Conservation (phyloP, 2,797 vertebrate species). For the Peromyscus melanophrys region DNA sequence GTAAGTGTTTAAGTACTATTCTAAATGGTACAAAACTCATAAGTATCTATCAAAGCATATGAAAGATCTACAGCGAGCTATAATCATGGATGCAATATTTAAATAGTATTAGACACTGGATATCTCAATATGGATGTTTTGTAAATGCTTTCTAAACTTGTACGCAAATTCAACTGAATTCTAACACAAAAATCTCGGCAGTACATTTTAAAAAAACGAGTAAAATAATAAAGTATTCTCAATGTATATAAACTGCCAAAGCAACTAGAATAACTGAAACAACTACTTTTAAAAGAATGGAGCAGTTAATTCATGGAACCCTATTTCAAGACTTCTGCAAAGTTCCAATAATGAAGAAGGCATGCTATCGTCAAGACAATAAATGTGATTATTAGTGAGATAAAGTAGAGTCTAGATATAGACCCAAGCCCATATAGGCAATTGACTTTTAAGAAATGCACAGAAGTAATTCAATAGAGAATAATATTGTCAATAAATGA, state of each 20-base stretch:
- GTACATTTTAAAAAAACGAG: neutral
- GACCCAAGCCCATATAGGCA: neutral
- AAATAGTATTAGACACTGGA: neutral
- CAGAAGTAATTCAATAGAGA: neutral
- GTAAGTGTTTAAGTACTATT: neutral
- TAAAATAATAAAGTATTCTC: neutral
- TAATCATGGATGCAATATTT: neutral
- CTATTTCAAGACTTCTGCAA: neutral
- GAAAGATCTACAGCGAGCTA: neutral
- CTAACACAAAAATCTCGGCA: neutral
- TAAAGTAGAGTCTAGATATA: neutral
- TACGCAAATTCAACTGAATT: neutral
- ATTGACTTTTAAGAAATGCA: neutral
- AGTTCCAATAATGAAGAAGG: too few species aligned
- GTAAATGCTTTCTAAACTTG: neutral
- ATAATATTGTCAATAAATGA: neutral
- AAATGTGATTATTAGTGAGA: too few species aligned
- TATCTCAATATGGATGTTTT: neutral
- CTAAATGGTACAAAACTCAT: neutral
- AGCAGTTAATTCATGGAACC: neutral
- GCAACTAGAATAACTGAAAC: neutral
- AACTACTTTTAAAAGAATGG: neutral
- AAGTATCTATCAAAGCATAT: neutral
- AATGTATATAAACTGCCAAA: slow-evolving; percentile 12
- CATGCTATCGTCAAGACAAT: too few species aligned